phyloP scores from a whole-genome alignment of 37 sponge, comb jelly and placozoan species.

The Cliona cf. orientalis region DNA sequence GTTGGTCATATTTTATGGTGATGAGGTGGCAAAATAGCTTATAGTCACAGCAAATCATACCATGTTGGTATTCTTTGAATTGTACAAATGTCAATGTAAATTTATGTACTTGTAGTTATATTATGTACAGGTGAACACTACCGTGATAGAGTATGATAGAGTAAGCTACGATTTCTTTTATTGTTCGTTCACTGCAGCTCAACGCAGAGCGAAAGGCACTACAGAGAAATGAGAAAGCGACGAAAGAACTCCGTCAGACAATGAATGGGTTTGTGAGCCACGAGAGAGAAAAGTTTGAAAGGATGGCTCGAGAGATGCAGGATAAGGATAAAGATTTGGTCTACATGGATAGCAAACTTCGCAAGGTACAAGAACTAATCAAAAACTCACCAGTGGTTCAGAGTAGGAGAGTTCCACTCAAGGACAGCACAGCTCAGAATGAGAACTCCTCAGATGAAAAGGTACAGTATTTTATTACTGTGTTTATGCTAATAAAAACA shows the following conservation, averaged over 20 bases:
- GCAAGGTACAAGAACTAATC: conserved; percentile 47
- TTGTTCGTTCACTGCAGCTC: conserved; percentile 7
- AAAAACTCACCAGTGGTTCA: conserved; percentile 27
- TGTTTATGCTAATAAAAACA: too few relatives aligned
- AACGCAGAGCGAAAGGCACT: background rate
- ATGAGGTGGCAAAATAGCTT: too few relatives aligned
- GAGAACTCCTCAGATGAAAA: background rate
- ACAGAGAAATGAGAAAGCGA: conserved; percentile 3
- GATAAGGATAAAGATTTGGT: conserved; percentile 41
- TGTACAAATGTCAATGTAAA: too few relatives aligned
- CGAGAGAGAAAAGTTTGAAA: conserved; percentile 77
- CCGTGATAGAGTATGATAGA: too few relatives aligned
- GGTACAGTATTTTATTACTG: too few relatives aligned
- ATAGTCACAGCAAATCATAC: too few relatives aligned
- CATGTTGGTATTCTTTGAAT: too few relatives aligned
- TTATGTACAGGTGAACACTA: too few relatives aligned
- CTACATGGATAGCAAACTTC: conserved; percentile 55
- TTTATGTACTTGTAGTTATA: too few relatives aligned
- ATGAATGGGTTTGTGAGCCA: conserved; percentile 72
- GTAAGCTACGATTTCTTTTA: too few relatives aligned
- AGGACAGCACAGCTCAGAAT: conserved; percentile 1
- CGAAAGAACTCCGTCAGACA: conserved; percentile 10
- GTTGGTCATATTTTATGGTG: too few relatives aligned
- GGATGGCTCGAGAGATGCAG: conserved; percentile 42
- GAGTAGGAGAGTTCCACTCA: background rate